Base-by-base conservation (phyloP, 2,113 vertebrate species). In the Actinemys pallida region DNA sequence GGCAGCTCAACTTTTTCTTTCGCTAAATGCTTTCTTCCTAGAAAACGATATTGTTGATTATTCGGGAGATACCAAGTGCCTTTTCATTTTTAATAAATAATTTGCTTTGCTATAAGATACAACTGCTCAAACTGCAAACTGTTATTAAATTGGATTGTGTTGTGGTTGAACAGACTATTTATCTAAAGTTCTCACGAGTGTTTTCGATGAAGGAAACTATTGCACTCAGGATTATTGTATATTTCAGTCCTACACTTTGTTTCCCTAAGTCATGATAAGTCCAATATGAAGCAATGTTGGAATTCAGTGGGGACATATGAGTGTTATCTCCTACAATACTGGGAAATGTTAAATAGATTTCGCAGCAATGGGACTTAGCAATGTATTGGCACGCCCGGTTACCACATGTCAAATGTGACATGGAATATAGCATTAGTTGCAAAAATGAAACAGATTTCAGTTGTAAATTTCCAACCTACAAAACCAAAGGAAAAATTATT, bases 1-100 rank as follows among this genome's bases (percentile, higher is more conserved):
- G 80, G 79, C 89, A 42, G 80, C 82, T 83, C 52, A 13, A 25
- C 72, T 94, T 25, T 91, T 79, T 29, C 7, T 90, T 76, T 31
- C 79, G 88, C 84, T 92, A 87, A 62, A 3, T 39, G 42, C 81
- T 83, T n/a, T 87, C 59, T 91, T 78, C 69, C 53, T 29, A 52
- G 35, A 6, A 49, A 56, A 78, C 29, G 39, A 8, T 19, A 3
- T 6, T 8, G 22, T 89, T 87, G 75, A 52, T 84, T 83, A 52
- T 88, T 83, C 25, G 78, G 45, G 24, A 25, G 5, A 1, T 88
- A 84, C 72, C 39, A 90, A 90, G 83, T 45, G 29, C 1, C 93
- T 85, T 3, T 82, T 83, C 35, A 57, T n/a, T 80, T 95, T 31
- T 89, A 90, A 93, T 81, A 89, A 94, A 93, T 50, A 81, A 90